Percentiles rank a stretch among this genome's conserved stretches.
Evolutionary conservation across 2,797 vertebrate genomes (phyloP).

Genomic region (Cebuella pygmaea): DNA sequence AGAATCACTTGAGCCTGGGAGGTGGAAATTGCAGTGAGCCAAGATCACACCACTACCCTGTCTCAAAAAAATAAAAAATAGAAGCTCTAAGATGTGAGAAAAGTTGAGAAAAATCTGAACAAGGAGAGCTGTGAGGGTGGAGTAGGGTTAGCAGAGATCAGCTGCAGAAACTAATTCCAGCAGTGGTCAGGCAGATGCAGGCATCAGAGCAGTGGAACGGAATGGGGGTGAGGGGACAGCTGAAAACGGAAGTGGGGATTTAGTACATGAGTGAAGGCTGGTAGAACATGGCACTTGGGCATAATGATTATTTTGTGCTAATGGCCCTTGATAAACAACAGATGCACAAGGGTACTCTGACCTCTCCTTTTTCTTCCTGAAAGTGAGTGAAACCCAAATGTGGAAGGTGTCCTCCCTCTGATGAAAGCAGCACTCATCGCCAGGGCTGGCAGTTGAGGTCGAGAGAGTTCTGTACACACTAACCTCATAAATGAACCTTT

Average conservation of each 20-base stretch:
- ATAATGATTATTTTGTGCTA: not conserved
- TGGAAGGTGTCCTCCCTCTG: not conserved
- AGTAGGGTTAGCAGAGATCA: too few relatives aligned
- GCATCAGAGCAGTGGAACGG: not conserved
- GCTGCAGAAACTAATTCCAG: too few relatives aligned
- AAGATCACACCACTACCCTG: not conserved
- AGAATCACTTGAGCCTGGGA: not conserved
- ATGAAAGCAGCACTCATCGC: not conserved
- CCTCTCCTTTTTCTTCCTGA: not conserved
- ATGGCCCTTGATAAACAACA: too few relatives aligned
- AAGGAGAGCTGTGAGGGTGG: not conserved
- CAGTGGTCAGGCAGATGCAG: too few relatives aligned
- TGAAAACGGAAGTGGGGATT: too few relatives aligned
- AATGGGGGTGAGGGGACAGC: not conserved
- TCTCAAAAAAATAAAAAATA: not conserved
- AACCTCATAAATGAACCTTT: not conserved
- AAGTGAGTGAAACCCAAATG: not conserved
- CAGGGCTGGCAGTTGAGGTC: not conserved
- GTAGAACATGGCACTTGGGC: too few relatives aligned
- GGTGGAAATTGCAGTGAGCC: not conserved
- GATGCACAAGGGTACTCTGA: not conserved
- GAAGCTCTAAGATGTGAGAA: not conserved
- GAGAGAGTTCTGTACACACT: not conserved
- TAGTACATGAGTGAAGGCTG: fast-evolving
- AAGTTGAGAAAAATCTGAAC: not conserved